Percentiles rank a stretch among this genome's conserved stretches.
These are phyloP conservation scores for Alethe castanea DNA, from an alignment of 2,113 vertebrate species.

Conservation along the genomic window DNA sequence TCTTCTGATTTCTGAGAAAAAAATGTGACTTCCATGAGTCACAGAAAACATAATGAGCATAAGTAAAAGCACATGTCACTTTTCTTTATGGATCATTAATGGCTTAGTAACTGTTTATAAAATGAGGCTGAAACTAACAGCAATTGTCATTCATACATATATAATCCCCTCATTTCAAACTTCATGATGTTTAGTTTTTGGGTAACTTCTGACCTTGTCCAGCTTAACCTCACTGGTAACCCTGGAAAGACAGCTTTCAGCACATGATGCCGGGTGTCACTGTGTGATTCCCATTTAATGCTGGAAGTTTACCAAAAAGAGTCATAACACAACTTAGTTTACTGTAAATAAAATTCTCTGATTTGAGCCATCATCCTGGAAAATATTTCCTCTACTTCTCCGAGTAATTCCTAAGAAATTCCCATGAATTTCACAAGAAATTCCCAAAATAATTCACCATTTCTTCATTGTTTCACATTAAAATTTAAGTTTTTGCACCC, in stretches of 20 bases:
- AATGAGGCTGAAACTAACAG: constrained; percentile 11
- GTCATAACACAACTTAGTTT: background rate
- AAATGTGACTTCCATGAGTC: constrained; percentile 13
- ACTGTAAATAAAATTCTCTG: background rate
- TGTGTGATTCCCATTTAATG: background rate
- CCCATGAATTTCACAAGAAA: background rate
- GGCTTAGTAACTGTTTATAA: background rate
- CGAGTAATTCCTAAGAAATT: background rate
- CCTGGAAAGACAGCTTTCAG: background rate
- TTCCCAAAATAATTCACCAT: background rate
- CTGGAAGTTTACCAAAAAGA: background rate
- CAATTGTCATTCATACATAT: background rate
- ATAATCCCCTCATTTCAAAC: background rate
- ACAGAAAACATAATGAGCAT: background rate
- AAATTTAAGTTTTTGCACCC: background rate
- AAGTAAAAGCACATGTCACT: constrained; percentile 40
- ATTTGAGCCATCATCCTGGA: background rate
- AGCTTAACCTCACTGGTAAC: background rate
- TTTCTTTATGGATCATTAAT: background rate
- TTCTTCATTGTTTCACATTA: background rate
- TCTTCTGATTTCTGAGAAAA: constrained; percentile 1
- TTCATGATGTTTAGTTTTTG: background rate
- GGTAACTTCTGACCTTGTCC: background rate
- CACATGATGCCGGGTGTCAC: background rate
- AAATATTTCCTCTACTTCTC: background rate